Evolutionary conservation across 2,113 vertebrate species (phyloP).

Genomic region (Campylomormyrus tamandua): DNA sequence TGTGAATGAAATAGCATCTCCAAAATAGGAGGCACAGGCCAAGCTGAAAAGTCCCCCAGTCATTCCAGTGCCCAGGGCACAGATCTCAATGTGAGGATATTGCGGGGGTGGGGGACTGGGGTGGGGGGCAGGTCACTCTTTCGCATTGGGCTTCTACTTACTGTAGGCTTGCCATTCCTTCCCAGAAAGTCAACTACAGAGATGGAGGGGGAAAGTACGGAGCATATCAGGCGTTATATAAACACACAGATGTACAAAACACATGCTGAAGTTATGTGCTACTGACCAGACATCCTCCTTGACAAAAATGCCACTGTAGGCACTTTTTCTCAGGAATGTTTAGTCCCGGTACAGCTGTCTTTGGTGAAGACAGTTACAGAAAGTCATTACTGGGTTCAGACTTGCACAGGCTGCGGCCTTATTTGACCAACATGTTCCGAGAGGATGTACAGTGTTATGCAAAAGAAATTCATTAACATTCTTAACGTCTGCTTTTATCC

Average conservation of each 20-base stretch:
- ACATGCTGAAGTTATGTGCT: neutral
- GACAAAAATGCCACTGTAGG: neutral
- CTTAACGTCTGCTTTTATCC: neutral
- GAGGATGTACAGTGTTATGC: neutral
- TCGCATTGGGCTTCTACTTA: neutral
- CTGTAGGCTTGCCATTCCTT: slow-evolving; percentile 4
- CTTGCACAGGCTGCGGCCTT: neutral
- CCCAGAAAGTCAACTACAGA: neutral
- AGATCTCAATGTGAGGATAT: neutral
- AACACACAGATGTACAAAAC: neutral
- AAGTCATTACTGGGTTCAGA: neutral
- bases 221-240: neutral
- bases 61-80: neutral
- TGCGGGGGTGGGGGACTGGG: neutral
- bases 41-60: neutral
- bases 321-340: neutral
- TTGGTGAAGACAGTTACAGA: neutral
- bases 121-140: neutral
- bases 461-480: neutral
- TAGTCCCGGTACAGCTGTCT: neutral
- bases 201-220: neutral
- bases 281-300: neutral
- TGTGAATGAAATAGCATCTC: neutral
- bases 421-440: neutral
- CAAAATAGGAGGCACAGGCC: slow-evolving; percentile 8